Base-by-base conservation (phyloP, 2,113 vertebrate species). In the Brachypodius melanocephalos region DNA sequence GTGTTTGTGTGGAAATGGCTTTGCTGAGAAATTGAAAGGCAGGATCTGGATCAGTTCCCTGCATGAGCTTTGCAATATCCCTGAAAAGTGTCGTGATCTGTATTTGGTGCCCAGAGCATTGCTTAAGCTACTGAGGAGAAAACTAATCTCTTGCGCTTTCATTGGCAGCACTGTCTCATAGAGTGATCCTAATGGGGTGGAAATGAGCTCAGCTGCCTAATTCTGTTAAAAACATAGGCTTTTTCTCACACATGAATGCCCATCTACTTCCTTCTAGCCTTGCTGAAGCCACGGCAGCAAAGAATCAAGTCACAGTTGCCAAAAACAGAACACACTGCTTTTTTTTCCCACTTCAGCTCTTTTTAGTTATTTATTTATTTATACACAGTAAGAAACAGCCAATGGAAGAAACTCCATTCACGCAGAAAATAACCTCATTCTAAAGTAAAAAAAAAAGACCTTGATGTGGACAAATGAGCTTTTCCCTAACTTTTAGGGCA, bases 201-300 rank as follows among this genome's bases (percentile, higher is more conserved):
- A 97, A 97, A 97, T 97, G 96, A 97, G 95, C 96, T 97, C 97
- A 97, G 97, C 96, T 97, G 97, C 96, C 96, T 97, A 96, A 97
- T 97, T 97, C 96, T 96, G 90, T 97, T 97, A 96, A 95, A 97
- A 97, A 97, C 91, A 92, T 92, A 89, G 94, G 79, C 95, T 95
- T 89, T 95, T 97, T 92, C 95, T 78, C 88, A 94, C 91, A 92
- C 95, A 83, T 95, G 95, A 93, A 93, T 96, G 87, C 80, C 88
- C 88, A 80, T 75, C 85, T 80, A 17, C 95, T 97, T 94, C 95
- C 95, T 96, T 93, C 90, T 89, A 95, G 93, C 91, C 73, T 91
- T 89, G 69, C 87, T 96, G 87, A 88, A 88, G 88, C 75, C 71
- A 49, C n/a, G 90, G 95, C 78, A 96, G 94, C 79, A 77, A 73